Conservation (phyloP, 2,888 invertebrate genomes). For the Trachelus troglodyta region DNA sequence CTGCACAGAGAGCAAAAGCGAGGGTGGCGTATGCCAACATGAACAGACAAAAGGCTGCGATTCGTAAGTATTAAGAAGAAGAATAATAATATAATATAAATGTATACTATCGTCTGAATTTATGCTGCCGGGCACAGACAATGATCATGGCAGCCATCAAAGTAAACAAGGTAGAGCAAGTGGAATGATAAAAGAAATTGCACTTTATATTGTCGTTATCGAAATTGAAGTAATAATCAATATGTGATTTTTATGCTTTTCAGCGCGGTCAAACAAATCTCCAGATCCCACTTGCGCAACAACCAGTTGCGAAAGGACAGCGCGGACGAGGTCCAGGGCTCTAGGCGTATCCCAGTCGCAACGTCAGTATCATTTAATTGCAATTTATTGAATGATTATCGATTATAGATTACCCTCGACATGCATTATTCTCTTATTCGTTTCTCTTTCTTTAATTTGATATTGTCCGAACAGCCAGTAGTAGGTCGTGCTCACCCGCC, state of each 20-base stretch:
- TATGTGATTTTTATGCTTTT: conserved; percentile 25
- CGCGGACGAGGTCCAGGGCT: conserved; percentile 73
- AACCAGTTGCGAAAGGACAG: conserved; percentile 73
- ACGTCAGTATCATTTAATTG: conserved; percentile 73
- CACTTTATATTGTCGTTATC: background rate
- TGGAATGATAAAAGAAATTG: background rate
- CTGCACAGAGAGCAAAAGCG: conserved; percentile 88
- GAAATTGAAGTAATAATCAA: background rate
- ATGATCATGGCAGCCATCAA: conserved; percentile 45
- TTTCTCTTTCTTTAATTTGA: background rate
- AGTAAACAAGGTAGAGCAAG: conserved; percentile 43
- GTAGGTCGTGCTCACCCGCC: conserved; percentile 93
- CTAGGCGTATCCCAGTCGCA: conserved; percentile 92
- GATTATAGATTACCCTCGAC: background rate
- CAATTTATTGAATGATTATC: background rate
- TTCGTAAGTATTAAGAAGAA: conserved; percentile 70
- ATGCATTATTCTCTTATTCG: background rate
- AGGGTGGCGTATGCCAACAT: conserved; percentile 85
- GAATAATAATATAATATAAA: conserved; percentile 60
- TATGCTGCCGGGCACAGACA: conserved; percentile 43
- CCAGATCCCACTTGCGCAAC: conserved; percentile 68
- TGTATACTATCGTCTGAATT: background rate
- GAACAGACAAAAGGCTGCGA: conserved; percentile 80
- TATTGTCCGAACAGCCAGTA: conserved; percentile 76
- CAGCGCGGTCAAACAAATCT: conserved; percentile 77